Conservation (phyloP, 2,113 vertebrate genomes). For the Microcebus griseorufus region DNA sequence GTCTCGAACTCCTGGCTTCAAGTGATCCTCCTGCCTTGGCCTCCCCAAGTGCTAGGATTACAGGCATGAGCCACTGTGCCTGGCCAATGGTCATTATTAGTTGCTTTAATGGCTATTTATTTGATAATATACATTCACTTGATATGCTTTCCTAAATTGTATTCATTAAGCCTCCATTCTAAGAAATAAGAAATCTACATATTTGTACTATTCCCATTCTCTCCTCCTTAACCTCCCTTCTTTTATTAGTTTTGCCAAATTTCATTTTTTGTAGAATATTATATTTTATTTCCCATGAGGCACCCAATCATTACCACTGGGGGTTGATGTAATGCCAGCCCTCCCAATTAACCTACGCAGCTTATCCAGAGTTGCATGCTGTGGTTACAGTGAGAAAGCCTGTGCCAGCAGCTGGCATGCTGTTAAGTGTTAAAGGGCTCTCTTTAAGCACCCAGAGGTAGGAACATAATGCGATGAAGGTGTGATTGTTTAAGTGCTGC, state of each 20-base stretch:
- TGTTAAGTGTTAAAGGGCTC: not conserved
- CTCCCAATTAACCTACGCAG: conserved; percentile 36
- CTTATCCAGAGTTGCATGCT: not conserved
- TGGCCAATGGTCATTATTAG: not conserved
- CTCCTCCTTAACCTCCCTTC: not conserved
- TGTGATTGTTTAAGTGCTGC: not conserved
- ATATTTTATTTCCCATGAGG: conserved; percentile 44
- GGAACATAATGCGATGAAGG: not conserved
- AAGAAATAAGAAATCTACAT: not conserved
- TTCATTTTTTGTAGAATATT: conserved; percentile 46
- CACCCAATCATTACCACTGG: conserved; percentile 3
- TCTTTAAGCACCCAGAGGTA: not conserved
- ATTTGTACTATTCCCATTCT: not conserved
- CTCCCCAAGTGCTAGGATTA: too few relatives aligned
- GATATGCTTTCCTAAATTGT: not conserved
- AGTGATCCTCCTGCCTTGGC: too few relatives aligned
- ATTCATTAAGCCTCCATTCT: not conserved
- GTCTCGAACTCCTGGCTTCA: too few relatives aligned
- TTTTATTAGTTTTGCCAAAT: conserved; percentile 50
- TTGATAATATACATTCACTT: not conserved
- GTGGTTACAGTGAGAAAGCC: not conserved
- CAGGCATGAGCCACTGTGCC: too few relatives aligned
- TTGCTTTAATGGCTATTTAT: not conserved
- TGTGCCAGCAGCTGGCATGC: not conserved
- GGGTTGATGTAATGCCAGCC: not conserved